Evolutionary conservation across 2,113 vertebrate species (phyloP).

Genomic region (Pteruthius melanotis): DNA sequence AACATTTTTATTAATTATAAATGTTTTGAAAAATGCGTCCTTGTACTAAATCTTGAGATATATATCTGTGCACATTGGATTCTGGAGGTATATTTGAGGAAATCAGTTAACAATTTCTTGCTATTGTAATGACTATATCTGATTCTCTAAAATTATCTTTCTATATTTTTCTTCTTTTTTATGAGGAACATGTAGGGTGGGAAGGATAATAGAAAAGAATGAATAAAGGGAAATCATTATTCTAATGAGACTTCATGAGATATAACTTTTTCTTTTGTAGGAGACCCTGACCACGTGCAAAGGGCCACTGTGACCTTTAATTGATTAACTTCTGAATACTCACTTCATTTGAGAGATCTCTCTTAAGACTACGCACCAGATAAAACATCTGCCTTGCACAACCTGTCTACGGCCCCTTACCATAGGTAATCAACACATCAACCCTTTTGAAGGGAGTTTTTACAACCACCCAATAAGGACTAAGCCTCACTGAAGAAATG

Average conservation of each 20-base stretch:
- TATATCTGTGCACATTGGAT: neutral
- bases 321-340: neutral
- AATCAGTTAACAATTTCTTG: neutral
- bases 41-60: neutral
- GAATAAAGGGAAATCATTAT: neutral
- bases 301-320: neutral
- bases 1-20: neutral
- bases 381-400: fast-evolving
- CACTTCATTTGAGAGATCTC: neutral
- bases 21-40: neutral
- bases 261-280: neutral
- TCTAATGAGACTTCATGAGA: neutral
- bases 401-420: neutral
- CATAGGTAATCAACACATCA: fast-evolving
- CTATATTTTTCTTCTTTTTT: neutral
- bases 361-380: neutral
- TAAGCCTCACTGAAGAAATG: neutral
- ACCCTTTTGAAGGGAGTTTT: neutral
- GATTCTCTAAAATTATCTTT: neutral
- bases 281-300: neutral
- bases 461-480: neutral
- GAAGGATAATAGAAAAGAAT: neutral
- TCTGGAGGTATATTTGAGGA: neutral
- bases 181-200: fast-evolving
- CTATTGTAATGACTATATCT: neutral